Evolutionary conservation across 2,113 vertebrate genomes (phyloP).

Genomic region (Takifugu bimaculatus): DNA sequence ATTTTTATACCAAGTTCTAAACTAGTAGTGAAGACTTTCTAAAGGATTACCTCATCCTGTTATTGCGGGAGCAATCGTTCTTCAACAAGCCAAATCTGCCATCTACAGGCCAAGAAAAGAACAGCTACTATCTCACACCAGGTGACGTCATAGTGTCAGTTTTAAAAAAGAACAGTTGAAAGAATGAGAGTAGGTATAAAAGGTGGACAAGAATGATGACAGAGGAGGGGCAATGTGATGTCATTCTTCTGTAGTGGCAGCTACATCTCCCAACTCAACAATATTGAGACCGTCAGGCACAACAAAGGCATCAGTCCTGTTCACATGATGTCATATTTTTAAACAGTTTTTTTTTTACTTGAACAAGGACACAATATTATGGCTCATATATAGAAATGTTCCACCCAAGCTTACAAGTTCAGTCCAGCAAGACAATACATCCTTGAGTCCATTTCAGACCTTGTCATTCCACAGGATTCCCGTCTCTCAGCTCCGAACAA

Average conservation of each 20-base stretch:
- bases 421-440: conserved; percentile 13
- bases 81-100: conserved; percentile 58
- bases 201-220: conserved; percentile 26
- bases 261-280: conserved; percentile 10
- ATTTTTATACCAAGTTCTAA: conserved; percentile 28
- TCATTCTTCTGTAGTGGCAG: conserved; percentile 42
- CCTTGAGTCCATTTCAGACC: conserved; percentile 22
- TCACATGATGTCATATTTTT: neutral
- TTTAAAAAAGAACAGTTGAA: conserved; percentile 52
- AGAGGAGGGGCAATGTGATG: conserved; percentile 43
- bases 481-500: conserved; percentile 19
- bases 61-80: conserved; percentile 17
- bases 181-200: conserved; percentile 18
- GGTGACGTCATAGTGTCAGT: conserved; percentile 58
- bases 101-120: conserved; percentile 43
- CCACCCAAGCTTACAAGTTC: conserved; percentile 8
- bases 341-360: neutral
- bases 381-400: conserved; percentile 15
- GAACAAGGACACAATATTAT: neutral
- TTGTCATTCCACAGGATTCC: conserved; percentile 24
- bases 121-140: conserved; percentile 46
- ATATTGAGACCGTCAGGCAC: neutral
- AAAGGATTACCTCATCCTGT: conserved; percentile 70
- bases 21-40: conserved; percentile 46
- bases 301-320: neutral